Evolutionary conservation across 2,888 invertebrate genomes (phyloP), one percentile per base, ranked within the genome.

Genomic region (Polydrusus cervinus): DNA sequence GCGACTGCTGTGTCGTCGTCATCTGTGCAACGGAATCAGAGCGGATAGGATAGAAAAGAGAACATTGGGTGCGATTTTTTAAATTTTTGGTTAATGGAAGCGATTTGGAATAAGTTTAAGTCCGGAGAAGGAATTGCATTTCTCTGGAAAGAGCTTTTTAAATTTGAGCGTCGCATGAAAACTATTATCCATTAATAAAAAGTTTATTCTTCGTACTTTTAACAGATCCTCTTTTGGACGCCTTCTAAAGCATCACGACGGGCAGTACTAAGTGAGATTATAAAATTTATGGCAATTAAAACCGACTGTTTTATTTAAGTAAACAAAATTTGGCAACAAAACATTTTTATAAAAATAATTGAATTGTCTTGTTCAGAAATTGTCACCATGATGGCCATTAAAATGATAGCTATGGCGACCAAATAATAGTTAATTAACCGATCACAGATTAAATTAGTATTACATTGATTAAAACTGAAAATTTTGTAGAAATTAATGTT

Each of bases 361-460:
- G n/a, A n/a, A n/a, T n/a, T n/a, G n/a, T n/a, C n/a, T n/a, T n/a
- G n/a, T n/a, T n/a, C n/a, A n/a, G n/a, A n/a, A n/a, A n/a, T n/a
- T n/a, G n/a, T n/a, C n/a, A n/a, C 25, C 1, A 25, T 25, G 25
- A 25, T 25, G 25, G 25, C 25, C 16, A 60, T 60, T 38, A 60
- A 60, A 60, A 16, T 60, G 38, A 11, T 2, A 38, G 16, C 16
- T 38, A 38, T 60, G 16, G 38, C 45, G 25, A 14, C 47, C 64
- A 13, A 49, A 47, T 47, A 60, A 62, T 43, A 43, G 20, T 64
- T 45, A 45, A 64, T 47, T 45, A 57, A 25, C 38, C 43, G 57
- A 68, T 57, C 68, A 68, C 20, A 68, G 40, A 68, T 68, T 14
- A 57, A 53, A 57, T 68, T 68, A 68, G 45, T 55, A 43, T 57